Conservation (phyloP, 2,113 vertebrate species). For the Panthera tigris region DNA sequence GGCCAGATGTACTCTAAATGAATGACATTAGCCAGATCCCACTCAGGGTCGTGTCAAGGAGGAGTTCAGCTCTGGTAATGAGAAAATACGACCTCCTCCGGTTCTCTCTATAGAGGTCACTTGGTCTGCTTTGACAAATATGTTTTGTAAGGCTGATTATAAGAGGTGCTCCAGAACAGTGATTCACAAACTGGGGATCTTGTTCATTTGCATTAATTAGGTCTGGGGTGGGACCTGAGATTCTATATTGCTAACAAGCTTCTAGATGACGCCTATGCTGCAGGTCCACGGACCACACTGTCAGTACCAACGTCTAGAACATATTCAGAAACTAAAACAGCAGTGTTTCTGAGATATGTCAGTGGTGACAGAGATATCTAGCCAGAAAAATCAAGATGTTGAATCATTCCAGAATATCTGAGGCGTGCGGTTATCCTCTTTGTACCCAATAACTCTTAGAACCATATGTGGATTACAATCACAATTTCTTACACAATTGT, state of each 20-base stretch:
- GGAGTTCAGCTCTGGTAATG: slow-evolving; percentile 16
- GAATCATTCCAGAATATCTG: background rate
- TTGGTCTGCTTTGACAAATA: slow-evolving; percentile 7
- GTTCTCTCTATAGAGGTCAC: background rate
- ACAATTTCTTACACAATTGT: background rate
- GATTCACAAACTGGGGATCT: background rate
- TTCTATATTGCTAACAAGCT: background rate
- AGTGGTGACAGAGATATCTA: background rate
- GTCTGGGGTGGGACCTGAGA: background rate
- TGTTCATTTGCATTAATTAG: background rate
- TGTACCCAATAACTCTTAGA: background rate
- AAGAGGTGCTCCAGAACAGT: background rate
- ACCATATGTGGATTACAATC: background rate
- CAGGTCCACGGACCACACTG: no score
- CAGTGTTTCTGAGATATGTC: background rate
- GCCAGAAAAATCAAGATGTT: background rate
- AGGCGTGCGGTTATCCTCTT: background rate
- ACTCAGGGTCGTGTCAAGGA: background rate
- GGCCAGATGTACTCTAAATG: slow-evolving; percentile 68
- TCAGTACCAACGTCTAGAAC: background rate
- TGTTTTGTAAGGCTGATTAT: background rate
- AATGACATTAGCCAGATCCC: slow-evolving; percentile 19
- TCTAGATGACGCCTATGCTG: background rate
- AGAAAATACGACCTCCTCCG: background rate
- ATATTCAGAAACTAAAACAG: background rate